These are phyloP conservation scores for Melikaiella ostensackeni DNA, from an alignment of 2,888 invertebrate genomes.

Conservation along the genomic window DNA sequence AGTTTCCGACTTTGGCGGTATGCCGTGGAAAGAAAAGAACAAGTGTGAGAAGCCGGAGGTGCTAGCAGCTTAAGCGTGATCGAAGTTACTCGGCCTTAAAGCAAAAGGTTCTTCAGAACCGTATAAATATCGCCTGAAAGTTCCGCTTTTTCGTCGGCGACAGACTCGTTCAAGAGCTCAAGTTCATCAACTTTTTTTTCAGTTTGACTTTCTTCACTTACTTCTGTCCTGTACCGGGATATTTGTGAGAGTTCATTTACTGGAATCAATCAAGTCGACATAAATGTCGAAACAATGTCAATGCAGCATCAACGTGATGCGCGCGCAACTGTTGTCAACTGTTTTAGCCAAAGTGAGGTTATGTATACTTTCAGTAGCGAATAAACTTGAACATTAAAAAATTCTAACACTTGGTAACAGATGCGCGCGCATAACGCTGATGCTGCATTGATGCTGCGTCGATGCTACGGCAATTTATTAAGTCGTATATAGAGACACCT, in stretches of 20 bases:
- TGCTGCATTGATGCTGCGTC: too few relatives aligned
- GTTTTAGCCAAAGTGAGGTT: too few relatives aligned
- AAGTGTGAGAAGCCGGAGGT: conserved; percentile 25
- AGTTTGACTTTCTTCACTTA: conserved; percentile 23
- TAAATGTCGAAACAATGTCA: too few relatives aligned
- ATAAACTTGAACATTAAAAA: too few relatives aligned
- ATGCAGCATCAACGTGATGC: too few relatives aligned
- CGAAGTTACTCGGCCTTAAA: conserved; percentile 42
- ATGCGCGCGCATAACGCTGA: too few relatives aligned
- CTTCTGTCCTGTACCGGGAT: not conserved
- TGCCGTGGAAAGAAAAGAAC: conserved; percentile 25
- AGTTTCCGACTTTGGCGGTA: conserved; percentile 61
- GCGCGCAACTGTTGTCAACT: too few relatives aligned
- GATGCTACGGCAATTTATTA: too few relatives aligned
- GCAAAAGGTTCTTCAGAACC: conserved; percentile 33
- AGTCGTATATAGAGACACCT: too few relatives aligned
- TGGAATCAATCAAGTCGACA: conserved; percentile 23
- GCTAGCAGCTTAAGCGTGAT: conserved; percentile 43
- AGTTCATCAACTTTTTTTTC: conserved; percentile 32
- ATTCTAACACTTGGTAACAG: too few relatives aligned
- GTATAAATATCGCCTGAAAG: conserved; percentile 23
- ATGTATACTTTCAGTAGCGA: too few relatives aligned
- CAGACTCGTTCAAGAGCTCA: conserved; percentile 37
- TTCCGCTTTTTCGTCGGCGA: conserved; percentile 36
- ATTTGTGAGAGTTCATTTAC: conserved; percentile 28